A percentile compares a stretch with the other conserved stretches of the same genome.
Evolutionary conservation across 53 echinoderm and acorn worm species (phyloP).

Genomic region (Stichopus horrens): DNA sequence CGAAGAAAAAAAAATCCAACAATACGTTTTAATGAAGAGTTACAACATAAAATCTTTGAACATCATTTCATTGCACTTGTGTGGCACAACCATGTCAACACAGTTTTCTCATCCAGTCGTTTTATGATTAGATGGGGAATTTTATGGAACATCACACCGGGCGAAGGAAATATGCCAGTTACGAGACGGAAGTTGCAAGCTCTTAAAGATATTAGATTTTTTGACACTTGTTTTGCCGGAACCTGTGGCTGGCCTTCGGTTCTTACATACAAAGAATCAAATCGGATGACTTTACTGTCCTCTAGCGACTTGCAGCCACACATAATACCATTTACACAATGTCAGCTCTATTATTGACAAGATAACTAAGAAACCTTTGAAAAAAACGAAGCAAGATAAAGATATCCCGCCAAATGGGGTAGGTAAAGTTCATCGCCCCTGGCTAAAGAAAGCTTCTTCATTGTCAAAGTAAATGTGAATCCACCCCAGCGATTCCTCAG

Average conservation of each 20-base stretch:
- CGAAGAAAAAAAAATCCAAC: too few species aligned
- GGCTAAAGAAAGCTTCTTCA: neutral
- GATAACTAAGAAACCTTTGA: neutral
- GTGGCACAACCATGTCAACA: too few species aligned
- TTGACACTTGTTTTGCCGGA: neutral
- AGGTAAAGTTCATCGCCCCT: neutral
- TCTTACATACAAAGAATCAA: neutral
- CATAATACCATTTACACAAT: neutral
- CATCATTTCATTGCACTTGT: too few species aligned
- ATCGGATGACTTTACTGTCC: neutral
- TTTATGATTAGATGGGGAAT: too few species aligned
- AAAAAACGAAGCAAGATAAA: neutral
- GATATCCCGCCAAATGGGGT: neutral
- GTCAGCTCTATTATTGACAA: neutral
- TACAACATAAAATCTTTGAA: too few species aligned
- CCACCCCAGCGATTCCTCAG: neutral
- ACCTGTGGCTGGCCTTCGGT: neutral
- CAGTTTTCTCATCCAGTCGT: too few species aligned
- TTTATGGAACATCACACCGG: too few species aligned
- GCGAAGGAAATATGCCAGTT: too few species aligned
- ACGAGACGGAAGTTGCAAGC: too few species aligned
- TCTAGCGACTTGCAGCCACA: constrained; percentile 1
- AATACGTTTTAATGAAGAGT: too few species aligned
- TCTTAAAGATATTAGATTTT: neutral
- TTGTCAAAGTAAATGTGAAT: neutral